A percentile compares a stretch with the other conserved stretches of the same genome.
Evolutionary conservation across 2,888 invertebrate genomes (phyloP).

Genomic region (Taphrorychus bicolor): DNA sequence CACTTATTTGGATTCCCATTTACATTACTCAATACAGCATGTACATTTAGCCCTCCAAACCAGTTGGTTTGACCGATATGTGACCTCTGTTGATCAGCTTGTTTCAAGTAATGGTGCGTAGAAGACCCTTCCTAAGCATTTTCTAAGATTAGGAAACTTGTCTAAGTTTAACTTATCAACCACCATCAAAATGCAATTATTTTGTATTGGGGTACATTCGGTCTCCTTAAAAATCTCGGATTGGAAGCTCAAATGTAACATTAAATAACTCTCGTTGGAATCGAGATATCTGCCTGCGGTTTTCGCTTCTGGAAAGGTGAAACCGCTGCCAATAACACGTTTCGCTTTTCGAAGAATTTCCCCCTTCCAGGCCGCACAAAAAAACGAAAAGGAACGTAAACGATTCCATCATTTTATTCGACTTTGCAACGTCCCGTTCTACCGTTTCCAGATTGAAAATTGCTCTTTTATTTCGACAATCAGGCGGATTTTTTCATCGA

Average conservation of each 20-base stretch:
- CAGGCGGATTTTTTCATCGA: constrained; percentile 18
- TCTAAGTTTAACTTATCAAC: no score
- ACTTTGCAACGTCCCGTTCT: constrained; percentile 21
- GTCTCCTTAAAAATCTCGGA: background rate
- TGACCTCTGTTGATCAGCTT: no score
- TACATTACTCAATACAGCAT: no score
- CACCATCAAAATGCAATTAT: background rate
- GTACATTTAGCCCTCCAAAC: no score
- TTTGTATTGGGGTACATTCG: background rate
- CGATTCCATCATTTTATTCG: constrained; percentile 23
- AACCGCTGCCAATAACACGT: background rate
- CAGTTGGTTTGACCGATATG: no score
- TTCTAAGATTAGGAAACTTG: no score
- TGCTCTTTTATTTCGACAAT: constrained; percentile 29
- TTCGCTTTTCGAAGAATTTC: background rate
- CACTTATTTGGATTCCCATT: no score
- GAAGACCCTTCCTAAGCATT: no score
- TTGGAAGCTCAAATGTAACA: background rate
- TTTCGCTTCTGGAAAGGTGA: background rate
- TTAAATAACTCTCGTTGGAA: background rate
- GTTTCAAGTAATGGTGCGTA: no score
- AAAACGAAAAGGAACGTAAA: background rate
- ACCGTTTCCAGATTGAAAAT: constrained; percentile 20
- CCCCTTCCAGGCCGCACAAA: background rate
- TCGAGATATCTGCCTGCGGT: background rate